A percentile compares a stretch with the other conserved stretches of the same genome.
Conservation (phyloP, 2,797 vertebrate genomes). For the Diglossa cyanea region DNA sequence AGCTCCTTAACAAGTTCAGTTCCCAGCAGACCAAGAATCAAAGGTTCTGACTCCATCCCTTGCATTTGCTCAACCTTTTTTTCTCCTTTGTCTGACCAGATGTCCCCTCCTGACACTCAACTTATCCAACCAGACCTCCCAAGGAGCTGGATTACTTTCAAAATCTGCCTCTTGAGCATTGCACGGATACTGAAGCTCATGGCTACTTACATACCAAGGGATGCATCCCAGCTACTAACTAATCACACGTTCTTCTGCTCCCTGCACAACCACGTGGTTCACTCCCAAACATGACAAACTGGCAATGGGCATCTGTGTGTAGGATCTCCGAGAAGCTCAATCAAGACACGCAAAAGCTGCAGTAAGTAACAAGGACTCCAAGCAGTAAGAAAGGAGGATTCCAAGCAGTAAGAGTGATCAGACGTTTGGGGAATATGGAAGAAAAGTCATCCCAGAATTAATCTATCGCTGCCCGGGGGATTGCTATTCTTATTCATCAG, state of each 20-base stretch:
- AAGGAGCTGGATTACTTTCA: not conserved
- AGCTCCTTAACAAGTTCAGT: not conserved
- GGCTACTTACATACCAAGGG: not conserved
- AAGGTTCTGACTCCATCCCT: not conserved
- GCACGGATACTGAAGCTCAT: not conserved
- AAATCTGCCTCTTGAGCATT: not conserved
- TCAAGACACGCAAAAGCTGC: not conserved
- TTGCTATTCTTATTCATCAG: not conserved
- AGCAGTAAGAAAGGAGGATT: not conserved
- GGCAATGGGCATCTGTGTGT: not conserved
- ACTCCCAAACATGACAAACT: not conserved
- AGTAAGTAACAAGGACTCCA: not conserved
- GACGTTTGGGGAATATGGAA: not conserved
- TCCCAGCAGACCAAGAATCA: not conserved
- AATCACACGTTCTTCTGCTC: not conserved
- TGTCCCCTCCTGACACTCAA: not conserved
- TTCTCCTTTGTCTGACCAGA: not conserved
- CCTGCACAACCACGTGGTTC: not conserved
- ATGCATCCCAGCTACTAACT: not conserved
- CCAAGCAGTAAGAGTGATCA: not conserved
- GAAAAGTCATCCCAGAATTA: not conserved
- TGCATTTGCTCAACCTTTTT: not conserved
- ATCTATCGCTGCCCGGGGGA: not conserved
- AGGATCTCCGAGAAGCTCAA: not conserved
- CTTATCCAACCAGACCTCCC: not conserved